Evolutionary conservation across 53 echinoderm and acorn worm species (phyloP).

Genomic region (Echinarachnius parma): DNA sequence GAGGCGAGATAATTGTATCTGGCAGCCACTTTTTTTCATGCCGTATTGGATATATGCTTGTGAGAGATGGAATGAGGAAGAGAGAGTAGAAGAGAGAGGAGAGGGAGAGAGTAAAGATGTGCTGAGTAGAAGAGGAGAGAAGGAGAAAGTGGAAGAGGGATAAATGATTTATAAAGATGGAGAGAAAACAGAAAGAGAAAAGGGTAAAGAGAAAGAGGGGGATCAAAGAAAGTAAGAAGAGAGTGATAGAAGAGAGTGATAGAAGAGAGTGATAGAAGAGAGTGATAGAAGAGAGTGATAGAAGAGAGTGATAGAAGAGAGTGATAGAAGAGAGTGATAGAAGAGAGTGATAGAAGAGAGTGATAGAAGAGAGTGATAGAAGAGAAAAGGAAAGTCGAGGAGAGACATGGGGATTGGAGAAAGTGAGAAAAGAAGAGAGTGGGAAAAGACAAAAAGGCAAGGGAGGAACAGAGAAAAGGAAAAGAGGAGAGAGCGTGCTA

Average conservation of each 20-base stretch:
- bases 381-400: background rate
- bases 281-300: background rate
- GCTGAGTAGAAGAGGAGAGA: background rate
- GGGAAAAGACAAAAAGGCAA: background rate
- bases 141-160: background rate
- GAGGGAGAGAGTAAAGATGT: background rate
- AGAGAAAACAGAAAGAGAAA: background rate
- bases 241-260: background rate
- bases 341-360: background rate
- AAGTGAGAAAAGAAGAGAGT: background rate
- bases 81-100: background rate
- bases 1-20: too few species aligned
- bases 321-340: background rate
- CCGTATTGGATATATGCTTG: too few species aligned
- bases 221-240: background rate
- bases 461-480: background rate
- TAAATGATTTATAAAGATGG: too few species aligned
- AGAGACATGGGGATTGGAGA: background rate
- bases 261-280: background rate
- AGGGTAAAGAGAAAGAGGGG: background rate
- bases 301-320: background rate
- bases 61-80: background rate
- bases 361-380: too few species aligned
- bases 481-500: background rate
- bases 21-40: too few species aligned